These are phyloP conservation scores for Sclerodermus sp. DNA, from an alignment of 2,888 invertebrate species.

Conservation along the genomic window DNA sequence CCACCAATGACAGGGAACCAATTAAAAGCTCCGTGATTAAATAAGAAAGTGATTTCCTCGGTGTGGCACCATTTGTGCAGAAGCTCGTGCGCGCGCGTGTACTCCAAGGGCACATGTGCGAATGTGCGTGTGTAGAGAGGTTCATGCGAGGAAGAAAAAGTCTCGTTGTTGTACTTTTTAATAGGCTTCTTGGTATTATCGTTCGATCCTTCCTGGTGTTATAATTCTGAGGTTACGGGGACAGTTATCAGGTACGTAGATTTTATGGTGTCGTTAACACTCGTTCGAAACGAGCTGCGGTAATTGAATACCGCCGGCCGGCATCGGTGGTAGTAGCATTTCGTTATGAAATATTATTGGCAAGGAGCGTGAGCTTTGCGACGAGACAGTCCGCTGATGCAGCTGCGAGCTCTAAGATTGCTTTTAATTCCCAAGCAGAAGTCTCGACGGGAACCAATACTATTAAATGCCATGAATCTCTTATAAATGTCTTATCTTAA, in stretches of 20 bases:
- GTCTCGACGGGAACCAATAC: background rate
- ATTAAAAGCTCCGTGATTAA: no score
- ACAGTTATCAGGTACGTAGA: conserved; percentile 19
- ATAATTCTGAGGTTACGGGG: conserved; percentile 13
- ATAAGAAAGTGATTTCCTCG: no score
- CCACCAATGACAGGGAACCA: no score
- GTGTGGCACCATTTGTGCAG: no score
- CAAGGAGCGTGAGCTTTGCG: conserved; percentile 4
- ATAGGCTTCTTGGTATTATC: no score
- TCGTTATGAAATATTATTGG: conserved; percentile 16
- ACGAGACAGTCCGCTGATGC: conserved; percentile 6
- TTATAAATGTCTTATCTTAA: no score
- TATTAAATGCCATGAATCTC: no score
- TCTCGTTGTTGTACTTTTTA: no score
- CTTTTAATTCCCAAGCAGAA: background rate
- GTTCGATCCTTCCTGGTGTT: conserved; percentile 1
- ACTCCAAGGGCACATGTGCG: no score
- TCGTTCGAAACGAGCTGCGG: conserved; percentile 16
- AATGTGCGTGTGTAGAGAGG: no score
- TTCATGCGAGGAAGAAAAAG: no score
- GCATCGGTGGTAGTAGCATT: background rate
- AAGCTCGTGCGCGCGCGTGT: no score
- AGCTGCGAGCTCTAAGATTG: background rate
- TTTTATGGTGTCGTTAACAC: conserved; percentile 26
- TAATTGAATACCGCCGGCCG: conserved; percentile 24